Base-by-base conservation (phyloP, 2,797 vertebrate species). In the Neopelma chrysocephalum region DNA sequence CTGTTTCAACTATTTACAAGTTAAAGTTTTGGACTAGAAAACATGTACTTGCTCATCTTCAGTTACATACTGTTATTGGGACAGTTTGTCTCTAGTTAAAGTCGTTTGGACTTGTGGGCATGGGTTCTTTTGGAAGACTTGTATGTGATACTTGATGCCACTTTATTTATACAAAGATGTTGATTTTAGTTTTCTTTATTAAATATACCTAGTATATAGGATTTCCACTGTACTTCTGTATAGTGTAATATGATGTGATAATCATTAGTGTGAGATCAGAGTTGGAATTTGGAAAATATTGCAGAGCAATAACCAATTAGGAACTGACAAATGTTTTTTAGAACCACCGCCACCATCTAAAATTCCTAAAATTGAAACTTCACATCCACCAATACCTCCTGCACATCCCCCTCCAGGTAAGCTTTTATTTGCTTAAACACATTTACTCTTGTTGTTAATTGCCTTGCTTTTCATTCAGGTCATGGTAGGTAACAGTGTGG, bases 271-370 rank as follows among this genome's bases (percentile, higher is more conserved):
- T 57, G 31, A 66, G 57, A 32, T 15, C 29, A 32, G 48, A 56
- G 9, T 5, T 56, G 32, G 27, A 69, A 61, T 84, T 65, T 34
- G 20, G 27, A 61, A 87, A 77, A 27, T 47, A 71, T 3, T 78
- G 65, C 62, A 86, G 45, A 78, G 17, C 53, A 78, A 10, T 64
- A 65, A 66, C 69, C 26, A 89, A 84, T 80, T 47, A 72, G n/a
- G 42, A 78, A 92, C 21, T 57, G 91, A 5, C 48, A 31, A 42
- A 42, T 97, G 86, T 97, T 97, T 96, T 97, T 53, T 97, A 99
- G 99, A 99, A 94, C 99, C 98, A 93, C 99, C 98, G 91, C 98
- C 98, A 53, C 99, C 98, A 89, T 98, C 98, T 94, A 99, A 99
- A 98, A 98, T 99, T 86, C 98, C 99, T 18, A 98, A 99, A 82